Evolutionary conservation across 2,113 vertebrate genomes (phyloP).

Genomic region (Calypte anna): DNA sequence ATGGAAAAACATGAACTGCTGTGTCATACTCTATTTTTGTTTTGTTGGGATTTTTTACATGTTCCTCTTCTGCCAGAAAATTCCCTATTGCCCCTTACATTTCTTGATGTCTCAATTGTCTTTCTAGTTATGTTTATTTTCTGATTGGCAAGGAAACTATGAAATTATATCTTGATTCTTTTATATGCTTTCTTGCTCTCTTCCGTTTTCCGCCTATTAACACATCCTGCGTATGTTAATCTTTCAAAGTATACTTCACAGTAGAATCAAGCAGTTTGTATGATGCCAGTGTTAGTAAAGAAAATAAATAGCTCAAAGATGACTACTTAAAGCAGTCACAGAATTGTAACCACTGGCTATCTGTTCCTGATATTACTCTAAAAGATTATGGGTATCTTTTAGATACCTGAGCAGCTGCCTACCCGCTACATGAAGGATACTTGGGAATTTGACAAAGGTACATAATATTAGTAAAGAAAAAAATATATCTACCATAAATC

Average conservation of each 20-base stretch:
- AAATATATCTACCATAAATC: not conserved
- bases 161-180: not conserved
- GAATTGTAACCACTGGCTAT: not conserved
- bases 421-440: not conserved
- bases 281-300: not conserved
- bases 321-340: not conserved
- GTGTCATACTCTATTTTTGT: constrained; percentile 34
- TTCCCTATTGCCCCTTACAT: constrained; percentile 19
- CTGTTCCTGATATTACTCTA: not conserved
- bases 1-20: constrained; percentile 44
- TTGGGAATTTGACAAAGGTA: not conserved
- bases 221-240: not conserved
- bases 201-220: constrained; percentile 1
- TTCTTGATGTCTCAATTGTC: constrained; percentile 17
- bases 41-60: constrained; percentile 15
- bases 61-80: constrained; percentile 27
- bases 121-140: constrained; percentile 39
- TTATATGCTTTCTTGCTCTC: not conserved
- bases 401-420: not conserved
- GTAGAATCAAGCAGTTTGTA: not conserved
- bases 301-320: not conserved
- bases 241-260: not conserved
- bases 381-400: not conserved
- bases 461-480: not conserved
- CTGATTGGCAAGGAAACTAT: constrained; percentile 19